Conservation (phyloP, 2,113 vertebrate species). For the Oreotragus oreotragus region DNA sequence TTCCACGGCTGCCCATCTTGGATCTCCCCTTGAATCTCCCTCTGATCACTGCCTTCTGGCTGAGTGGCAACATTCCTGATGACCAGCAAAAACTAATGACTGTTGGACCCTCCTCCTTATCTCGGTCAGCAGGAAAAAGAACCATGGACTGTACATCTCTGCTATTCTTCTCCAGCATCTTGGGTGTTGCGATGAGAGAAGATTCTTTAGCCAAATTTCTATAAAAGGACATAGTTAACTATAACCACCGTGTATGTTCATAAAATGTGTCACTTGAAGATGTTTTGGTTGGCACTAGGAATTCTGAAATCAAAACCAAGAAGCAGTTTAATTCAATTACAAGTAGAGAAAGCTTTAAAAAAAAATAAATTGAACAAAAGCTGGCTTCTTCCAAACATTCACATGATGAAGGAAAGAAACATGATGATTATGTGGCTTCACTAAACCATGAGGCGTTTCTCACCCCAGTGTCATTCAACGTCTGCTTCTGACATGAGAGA, state of each 20-base stretch:
- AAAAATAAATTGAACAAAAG: not conserved
- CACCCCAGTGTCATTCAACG: fast-evolving
- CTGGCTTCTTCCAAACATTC: not conserved
- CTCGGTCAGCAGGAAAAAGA: not conserved
- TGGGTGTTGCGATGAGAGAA: not conserved
- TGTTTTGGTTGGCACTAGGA: not conserved
- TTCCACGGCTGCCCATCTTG: fast-evolving
- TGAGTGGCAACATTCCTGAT: not conserved
- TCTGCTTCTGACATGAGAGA: not conserved
- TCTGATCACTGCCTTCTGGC: too few species aligned
- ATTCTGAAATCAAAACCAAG: not conserved
- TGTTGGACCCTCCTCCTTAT: fast-evolving
- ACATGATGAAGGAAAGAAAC: not conserved
- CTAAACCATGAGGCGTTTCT: not conserved
- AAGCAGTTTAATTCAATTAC: not conserved
- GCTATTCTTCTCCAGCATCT: not conserved
- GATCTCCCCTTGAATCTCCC: fast-evolving
- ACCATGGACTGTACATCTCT: fast-evolving
- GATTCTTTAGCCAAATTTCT: not conserved
- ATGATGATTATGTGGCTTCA: not conserved
- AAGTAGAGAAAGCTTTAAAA: not conserved
- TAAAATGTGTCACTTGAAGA: not conserved
- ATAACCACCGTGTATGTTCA: not conserved
- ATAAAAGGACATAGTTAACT: not conserved
- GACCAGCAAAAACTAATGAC: not conserved